A percentile compares a stretch with the other conserved stretches of the same genome.
These are phyloP conservation scores for Diglossa brunneiventris DNA, from an alignment of 2,113 vertebrate genomes.

Conservation along the genomic window DNA sequence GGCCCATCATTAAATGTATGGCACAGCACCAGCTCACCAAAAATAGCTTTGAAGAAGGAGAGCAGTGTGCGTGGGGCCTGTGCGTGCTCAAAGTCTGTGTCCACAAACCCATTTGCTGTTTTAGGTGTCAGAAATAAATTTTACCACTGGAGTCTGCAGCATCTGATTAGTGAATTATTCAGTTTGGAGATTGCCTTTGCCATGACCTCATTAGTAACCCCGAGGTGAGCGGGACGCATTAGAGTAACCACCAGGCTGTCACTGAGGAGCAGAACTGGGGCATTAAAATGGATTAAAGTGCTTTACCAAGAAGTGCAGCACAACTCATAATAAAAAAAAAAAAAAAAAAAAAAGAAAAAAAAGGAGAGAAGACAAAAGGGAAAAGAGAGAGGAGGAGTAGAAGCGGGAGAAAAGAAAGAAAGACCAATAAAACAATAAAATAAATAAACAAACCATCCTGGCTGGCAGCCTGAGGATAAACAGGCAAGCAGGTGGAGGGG, in stretches of 20 bases:
- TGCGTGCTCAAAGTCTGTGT: slow-evolving; percentile 6
- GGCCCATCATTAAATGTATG: not conserved
- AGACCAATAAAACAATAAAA: slow-evolving; percentile 37
- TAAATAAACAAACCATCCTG: slow-evolving; percentile 38
- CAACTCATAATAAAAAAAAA: slow-evolving; percentile 64
- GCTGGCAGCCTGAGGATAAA: slow-evolving; percentile 54
- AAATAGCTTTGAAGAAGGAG: slow-evolving; percentile 40
- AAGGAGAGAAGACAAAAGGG: not conserved
- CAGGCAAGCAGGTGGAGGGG: not conserved
- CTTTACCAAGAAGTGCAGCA: slow-evolving; percentile 81
- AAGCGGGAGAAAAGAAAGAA: not conserved
- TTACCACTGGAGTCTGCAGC: slow-evolving; percentile 82
- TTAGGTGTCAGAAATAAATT: slow-evolving; percentile 86
- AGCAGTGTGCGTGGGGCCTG: not conserved
- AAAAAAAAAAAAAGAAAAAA: not conserved
- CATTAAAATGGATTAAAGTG: slow-evolving; percentile 85
- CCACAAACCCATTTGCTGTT: slow-evolving; percentile 76
- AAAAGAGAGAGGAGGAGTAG: not conserved
- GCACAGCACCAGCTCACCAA: slow-evolving; percentile 46
- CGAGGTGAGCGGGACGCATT: slow-evolving; percentile 83
- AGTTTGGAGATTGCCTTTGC: slow-evolving; percentile 78
- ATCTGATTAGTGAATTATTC: slow-evolving; percentile 88
- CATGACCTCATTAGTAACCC: slow-evolving; percentile 88
- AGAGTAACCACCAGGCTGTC: slow-evolving; percentile 81
- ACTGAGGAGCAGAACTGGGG: slow-evolving; percentile 74